Percentiles rank a stretch among this genome's conserved stretches.
Conservation (phyloP, 1,140 invertebrate genomes). For the Zaprionus nigranus region DNA sequence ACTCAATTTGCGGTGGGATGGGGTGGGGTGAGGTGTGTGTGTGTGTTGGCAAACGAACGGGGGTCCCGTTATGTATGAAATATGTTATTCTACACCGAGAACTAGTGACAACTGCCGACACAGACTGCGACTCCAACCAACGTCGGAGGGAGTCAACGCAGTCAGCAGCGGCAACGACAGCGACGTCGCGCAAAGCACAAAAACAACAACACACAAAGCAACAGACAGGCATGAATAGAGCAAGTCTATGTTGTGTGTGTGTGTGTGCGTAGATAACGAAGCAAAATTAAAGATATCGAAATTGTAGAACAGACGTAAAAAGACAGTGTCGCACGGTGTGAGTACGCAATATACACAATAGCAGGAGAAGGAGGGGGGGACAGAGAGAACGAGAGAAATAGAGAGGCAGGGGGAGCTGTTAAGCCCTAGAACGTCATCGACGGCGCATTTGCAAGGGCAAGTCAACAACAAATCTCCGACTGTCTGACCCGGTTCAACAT, state of each 20-base stretch:
- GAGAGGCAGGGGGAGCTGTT: neutral
- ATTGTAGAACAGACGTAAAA: conserved; percentile 55
- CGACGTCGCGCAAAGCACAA: conserved; percentile 40
- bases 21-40: neutral
- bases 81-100: conserved; percentile 62
- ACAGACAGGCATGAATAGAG: conserved; percentile 26
- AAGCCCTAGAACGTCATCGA: conserved; percentile 15
- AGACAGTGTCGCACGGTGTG: conserved; percentile 7
- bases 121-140: conserved; percentile 30
- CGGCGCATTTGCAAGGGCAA: conserved; percentile 8
- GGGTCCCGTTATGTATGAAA: conserved; percentile 31
- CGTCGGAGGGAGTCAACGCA: conserved; percentile 33
- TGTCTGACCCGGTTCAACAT: no score
- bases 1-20: neutral
- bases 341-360: neutral
- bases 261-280: conserved; percentile 69
- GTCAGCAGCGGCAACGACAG: conserved; percentile 10
- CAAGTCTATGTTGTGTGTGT: conserved; percentile 38
- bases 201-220: conserved; percentile 22
- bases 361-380: neutral
- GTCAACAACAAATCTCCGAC: neutral
- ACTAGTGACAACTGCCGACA: conserved; percentile 47
- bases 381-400: neutral
- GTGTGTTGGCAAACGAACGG: neutral
- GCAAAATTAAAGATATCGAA: conserved; percentile 63